Evolutionary conservation across 2,888 invertebrate genomes (phyloP), one percentile per base, ranked within the genome.

Genomic region (Geophilus truncorum): DNA sequence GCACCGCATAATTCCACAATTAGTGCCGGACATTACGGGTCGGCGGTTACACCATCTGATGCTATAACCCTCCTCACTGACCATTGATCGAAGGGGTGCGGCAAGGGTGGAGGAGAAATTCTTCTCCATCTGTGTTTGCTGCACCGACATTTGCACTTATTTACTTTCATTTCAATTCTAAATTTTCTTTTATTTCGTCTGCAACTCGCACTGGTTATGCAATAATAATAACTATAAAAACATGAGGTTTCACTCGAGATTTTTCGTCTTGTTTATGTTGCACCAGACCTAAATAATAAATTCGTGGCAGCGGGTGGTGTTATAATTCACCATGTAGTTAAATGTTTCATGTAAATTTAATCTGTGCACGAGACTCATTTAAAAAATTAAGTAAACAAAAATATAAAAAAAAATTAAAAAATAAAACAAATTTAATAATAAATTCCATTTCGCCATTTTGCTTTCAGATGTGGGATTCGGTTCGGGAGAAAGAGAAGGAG

Each of bases 1-100:
- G 45, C 78, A 30, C 79, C 62, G 79, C 79, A 79, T 79, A 79
- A 79, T 79, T 79, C 79, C 40, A 79, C 79, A 79, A 79, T 79
- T 79, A 79, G 79, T 70, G 62, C 62, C 57, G 79, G 79, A 79
- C 62, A 77, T 77, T 77, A 77, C 77, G 32, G 77, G 77, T 36
- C 34, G 34, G 77, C 77, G 34, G 77, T 36, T 32, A 32, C 77
- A 77, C 77, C 77, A 36, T 36, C 77, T 77, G 36, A 77, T 36
- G 77, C 77, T 36, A 77, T 77, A 36, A 36, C 77, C 36, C 36
- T 77, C 77, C 77, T 77, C 36, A 36, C 77, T 70, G 70, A 70
- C 70, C 70, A 70, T 70, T 70, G 70, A 70, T 70, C 70, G 70
- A 70, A 70, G 70, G 70, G 70, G 70, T 70, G 70, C 70, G 70